Percentiles rank a stretch among this genome's conserved stretches.
phyloP scores from a whole-genome alignment of 2,797 vertebrate species.

The Acropternis orthonyx region DNA sequence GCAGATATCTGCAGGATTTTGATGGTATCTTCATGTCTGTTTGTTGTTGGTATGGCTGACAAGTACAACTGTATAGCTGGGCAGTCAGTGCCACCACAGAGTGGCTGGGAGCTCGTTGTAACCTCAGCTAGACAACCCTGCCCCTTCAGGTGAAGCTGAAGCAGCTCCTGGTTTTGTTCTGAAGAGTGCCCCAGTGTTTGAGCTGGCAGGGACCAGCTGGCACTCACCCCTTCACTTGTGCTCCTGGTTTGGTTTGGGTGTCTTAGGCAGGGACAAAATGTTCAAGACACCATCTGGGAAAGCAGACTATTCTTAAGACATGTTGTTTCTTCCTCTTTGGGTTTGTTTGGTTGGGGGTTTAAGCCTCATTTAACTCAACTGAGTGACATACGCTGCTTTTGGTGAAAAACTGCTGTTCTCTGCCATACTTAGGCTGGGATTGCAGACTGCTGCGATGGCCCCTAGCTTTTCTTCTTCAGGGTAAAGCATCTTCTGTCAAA shows the following conservation, averaged over 20 bases:
- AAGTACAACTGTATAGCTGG: neutral
- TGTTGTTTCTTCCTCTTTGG: neutral
- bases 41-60: neutral
- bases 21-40: neutral
- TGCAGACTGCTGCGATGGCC: neutral
- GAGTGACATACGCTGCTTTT: neutral
- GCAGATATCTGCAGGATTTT: neutral
- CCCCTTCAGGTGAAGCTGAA: neutral
- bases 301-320: neutral
- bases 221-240: accelerated
- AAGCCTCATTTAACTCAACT: neutral
- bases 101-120: neutral
- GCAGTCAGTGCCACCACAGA: neutral
- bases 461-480: neutral
- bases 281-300: neutral
- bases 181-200: neutral
- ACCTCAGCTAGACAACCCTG: neutral
- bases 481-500: neutral
- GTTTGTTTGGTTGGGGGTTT: neutral
- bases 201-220: neutral
- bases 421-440: neutral
- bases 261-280: neutral
- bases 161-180: neutral
- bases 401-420: neutral
- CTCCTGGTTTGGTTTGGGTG: neutral